Evolutionary conservation across 2,113 vertebrate species (phyloP).

Genomic region (Nibea coibor): DNA sequence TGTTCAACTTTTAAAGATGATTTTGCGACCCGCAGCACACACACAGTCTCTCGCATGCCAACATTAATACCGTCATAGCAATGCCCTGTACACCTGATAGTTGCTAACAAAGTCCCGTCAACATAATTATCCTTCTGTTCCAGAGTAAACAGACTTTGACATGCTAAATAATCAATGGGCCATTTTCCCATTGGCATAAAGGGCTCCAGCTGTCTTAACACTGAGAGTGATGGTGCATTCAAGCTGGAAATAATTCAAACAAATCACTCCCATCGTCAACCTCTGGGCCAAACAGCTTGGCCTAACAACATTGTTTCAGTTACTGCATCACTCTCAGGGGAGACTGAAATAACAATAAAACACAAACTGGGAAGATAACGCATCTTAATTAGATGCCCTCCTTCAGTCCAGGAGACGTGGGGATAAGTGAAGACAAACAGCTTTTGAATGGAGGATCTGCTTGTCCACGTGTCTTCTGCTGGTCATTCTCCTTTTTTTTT

Average conservation of each 20-base stretch:
- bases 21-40: constrained; percentile 4
- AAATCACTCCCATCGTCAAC: constrained; percentile 40
- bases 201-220: constrained; percentile 53
- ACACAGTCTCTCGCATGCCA: constrained; percentile 10
- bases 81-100: constrained; percentile 3
- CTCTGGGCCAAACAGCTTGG: constrained; percentile 17
- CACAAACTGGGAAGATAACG: background rate
- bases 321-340: background rate
- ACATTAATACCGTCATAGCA: constrained; percentile 10
- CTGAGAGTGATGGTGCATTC: background rate
- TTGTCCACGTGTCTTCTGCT: constrained; percentile 53
- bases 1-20: background rate
- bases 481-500: constrained; percentile 64
- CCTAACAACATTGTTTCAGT: constrained; percentile 9
- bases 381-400: constrained; percentile 2
- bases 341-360: constrained; percentile 24
- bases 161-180: constrained; percentile 49
- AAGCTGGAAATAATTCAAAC: constrained; percentile 47
- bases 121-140: constrained; percentile 29
- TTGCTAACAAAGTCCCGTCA: constrained; percentile 46
- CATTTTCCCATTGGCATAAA: constrained; percentile 40
- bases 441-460: constrained; percentile 10
- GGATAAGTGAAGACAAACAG: background rate
- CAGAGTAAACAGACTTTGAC: constrained; percentile 45
- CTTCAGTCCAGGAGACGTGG: background rate